Evolutionary conservation across 2,113 vertebrate species (phyloP).

Genomic region (Capreolus pygargus): DNA sequence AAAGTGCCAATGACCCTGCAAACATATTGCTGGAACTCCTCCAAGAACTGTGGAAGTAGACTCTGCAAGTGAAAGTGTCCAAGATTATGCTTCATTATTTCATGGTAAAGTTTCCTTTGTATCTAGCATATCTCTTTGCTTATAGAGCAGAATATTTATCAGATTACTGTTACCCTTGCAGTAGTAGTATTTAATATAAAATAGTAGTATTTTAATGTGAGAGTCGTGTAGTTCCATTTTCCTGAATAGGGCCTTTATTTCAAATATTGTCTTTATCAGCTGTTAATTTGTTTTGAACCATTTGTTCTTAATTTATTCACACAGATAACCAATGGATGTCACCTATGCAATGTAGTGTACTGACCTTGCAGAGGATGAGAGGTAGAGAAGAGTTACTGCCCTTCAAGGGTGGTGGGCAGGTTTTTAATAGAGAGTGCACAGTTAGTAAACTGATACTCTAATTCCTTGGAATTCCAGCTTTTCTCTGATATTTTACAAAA

Average conservation of each 20-base stretch:
- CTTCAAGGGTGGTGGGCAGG: background rate
- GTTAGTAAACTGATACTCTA: background rate
- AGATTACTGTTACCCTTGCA: background rate
- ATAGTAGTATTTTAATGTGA: background rate
- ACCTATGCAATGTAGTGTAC: background rate
- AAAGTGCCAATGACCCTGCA: background rate
- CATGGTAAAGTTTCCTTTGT: background rate
- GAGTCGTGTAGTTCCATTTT: background rate
- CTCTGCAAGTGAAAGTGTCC: background rate
- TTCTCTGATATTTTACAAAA: background rate
- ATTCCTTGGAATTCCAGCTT: background rate
- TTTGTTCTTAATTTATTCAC: background rate
- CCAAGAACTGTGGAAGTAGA: background rate
- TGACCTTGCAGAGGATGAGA: background rate
- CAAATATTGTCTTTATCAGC: background rate
- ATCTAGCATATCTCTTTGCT: background rate
- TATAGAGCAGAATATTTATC: background rate
- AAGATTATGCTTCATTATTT: background rate
- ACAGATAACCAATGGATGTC: background rate
- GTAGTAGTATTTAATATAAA: background rate
- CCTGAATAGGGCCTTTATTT: background rate
- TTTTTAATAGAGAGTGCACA: background rate
- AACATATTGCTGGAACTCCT: background rate
- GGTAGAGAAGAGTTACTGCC: background rate
- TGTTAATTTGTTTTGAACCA: background rate